Evolutionary conservation across 2,113 vertebrate genomes (phyloP), one percentile per base, ranked within the genome.

Genomic region (Mus spicilegus): DNA sequence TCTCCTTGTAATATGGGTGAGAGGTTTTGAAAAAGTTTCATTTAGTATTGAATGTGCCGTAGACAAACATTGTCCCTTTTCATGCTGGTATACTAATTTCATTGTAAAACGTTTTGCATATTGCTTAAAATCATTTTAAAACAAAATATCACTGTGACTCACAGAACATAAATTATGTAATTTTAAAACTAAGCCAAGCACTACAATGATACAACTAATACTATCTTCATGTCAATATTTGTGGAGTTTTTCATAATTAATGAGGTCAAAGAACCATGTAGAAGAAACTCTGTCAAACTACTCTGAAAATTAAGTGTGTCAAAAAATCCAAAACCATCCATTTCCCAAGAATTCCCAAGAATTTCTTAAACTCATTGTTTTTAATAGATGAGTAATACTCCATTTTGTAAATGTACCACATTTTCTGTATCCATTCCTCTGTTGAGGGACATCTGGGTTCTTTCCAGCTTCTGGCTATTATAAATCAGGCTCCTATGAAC

Each of bases 281-380:
- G 36, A 49, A 39, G 58, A 90, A 95, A 97, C 85, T 49, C 7
- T 11, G 72, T 14, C 7, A 63, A 39, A 77, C n/a, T 86, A 82
- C 14, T 70, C 36, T 75, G 93, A 96, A 72, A 73, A 73, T 97
- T 93, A 96, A 88, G 78, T 87, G 42, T 54, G 19, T 20, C 42
- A 84, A 70, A 96, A 33, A 69, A 12, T 65, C 63, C 22, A 63
- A 65, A 9, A 65, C 30, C 28, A 67, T 42, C 42, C 42, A 42
- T 42, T 42, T 42, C 42, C 42, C 42, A 42, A 42, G 42, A 42
- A 42, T 42, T 42, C 42, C 42, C 42, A 42, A 42, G 42, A 42
- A 42, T 42, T 42, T 42, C 42, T 42, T 42, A 42, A 42, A 42
- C 42, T 42, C 42, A 42, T 42, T 42, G 42, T 42, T 42, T 42